These are phyloP conservation scores for Odobenus rosmarus DNA, from an alignment of 2,113 vertebrate species.

Conservation along the genomic window DNA sequence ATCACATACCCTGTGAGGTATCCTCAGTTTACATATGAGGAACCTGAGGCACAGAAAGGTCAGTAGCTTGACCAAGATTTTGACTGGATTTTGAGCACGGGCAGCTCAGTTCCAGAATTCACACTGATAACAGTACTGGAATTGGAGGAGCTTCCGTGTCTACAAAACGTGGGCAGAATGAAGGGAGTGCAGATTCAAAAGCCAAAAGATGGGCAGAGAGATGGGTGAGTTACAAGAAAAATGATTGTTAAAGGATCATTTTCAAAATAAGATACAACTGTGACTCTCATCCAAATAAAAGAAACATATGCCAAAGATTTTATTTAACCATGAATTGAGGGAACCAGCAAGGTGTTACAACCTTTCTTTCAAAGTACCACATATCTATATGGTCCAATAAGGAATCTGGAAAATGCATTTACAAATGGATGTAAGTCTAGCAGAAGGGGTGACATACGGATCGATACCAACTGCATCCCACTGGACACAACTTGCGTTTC, in stretches of 20 bases:
- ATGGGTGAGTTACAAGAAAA: not conserved
- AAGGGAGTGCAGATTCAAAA: not conserved
- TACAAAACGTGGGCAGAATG: not conserved
- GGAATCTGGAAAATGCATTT: not conserved
- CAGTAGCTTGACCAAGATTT: not conserved
- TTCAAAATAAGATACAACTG: conserved; percentile 9
- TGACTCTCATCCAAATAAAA: not conserved
- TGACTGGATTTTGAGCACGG: not conserved
- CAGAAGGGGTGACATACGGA: not conserved
- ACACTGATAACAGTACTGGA: not conserved
- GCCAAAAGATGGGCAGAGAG: not conserved
- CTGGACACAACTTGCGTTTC: not conserved
- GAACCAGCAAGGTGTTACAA: not conserved
- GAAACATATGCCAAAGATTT: not conserved
- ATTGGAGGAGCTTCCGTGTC: not conserved
- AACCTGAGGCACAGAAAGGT: not conserved
- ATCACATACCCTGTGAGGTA: not conserved
- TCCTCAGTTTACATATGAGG: not conserved
- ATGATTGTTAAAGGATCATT: not conserved
- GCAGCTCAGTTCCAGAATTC: not conserved
- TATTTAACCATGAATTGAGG: not conserved
- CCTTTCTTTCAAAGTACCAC: not conserved
- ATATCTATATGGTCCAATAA: not conserved
- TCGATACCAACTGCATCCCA: not conserved
- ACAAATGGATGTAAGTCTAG: not conserved